Conservation (phyloP, 2,113 vertebrate genomes). For the Mormyrus lacerda region DNA sequence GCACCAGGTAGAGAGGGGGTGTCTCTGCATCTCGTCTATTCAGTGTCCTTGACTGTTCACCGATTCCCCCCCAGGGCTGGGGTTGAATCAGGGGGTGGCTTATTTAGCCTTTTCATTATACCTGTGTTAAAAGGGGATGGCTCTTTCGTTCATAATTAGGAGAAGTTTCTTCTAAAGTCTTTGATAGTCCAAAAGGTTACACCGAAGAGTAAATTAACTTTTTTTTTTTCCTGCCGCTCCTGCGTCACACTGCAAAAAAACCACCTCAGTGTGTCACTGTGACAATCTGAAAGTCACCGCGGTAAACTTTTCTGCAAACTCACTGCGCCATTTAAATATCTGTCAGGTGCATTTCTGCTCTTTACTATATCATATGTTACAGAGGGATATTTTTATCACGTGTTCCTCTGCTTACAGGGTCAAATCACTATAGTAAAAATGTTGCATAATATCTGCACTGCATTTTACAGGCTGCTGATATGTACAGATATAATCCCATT, state of each 20-base stretch:
- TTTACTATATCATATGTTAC: not conserved
- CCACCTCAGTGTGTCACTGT: not conserved
- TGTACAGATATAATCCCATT: not conserved
- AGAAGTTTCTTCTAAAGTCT: conserved; percentile 12
- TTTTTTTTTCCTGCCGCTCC: not conserved
- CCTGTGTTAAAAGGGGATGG: conserved; percentile 9
- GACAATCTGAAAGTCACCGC: not conserved
- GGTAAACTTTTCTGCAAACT: conserved; percentile 14
- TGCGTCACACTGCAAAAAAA: conserved; percentile 5
- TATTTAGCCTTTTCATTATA: conserved; percentile 13
- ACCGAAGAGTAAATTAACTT: conserved; percentile 2
- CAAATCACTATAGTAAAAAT: not conserved
- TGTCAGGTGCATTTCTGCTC: not conserved
- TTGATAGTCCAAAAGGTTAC: conserved; percentile 12
- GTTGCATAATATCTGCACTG: not conserved
- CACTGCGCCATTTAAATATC: not conserved
- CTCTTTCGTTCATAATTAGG: conserved; percentile 8
- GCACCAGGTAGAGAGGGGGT: not conserved
- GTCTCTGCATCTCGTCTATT: not conserved
- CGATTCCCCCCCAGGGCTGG: not conserved
- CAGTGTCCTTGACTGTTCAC: not conserved
- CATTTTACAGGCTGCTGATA: not conserved
- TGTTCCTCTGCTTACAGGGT: not conserved
- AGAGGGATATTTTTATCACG: not conserved
- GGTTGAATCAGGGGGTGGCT: not conserved